Percentiles rank a stretch among this genome's conserved stretches.
Evolutionary conservation across 2,113 vertebrate genomes (phyloP).

Genomic region (Asarcornis scutulata): DNA sequence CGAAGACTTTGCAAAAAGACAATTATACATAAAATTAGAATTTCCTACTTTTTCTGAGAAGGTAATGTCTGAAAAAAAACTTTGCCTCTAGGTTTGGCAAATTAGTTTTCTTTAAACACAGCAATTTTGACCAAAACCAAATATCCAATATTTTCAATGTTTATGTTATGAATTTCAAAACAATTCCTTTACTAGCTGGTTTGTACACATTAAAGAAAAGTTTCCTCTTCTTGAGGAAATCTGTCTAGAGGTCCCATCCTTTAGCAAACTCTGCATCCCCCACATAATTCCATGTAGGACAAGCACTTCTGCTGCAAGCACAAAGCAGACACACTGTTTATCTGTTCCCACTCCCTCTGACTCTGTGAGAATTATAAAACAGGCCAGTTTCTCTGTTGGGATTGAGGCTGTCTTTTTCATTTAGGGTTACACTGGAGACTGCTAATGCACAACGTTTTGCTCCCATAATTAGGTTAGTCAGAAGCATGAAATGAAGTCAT

Average conservation of each 20-base stretch:
- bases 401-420: background rate
- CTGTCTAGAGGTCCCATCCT: background rate
- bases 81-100: background rate
- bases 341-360: background rate
- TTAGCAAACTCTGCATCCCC: background rate
- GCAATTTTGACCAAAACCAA: background rate
- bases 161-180: background rate
- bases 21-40: background rate
- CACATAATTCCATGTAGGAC: background rate
- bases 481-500: conserved; percentile 34
- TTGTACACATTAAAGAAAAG: background rate
- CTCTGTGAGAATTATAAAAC: conserved; percentile 3
- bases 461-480: conserved; percentile 26
- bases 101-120: background rate
- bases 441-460: conserved; percentile 10
- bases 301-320: background rate
- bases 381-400: background rate
- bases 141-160: background rate
- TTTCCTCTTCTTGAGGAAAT: background rate
- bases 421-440: background rate
- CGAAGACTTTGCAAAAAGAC: background rate
- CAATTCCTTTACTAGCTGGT: background rate
- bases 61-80: background rate
- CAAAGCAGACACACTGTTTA: background rate
- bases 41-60: background rate